These are phyloP conservation scores for Parotocinclus haroldoi DNA, from an alignment of 2,797 vertebrate species.

Conservation along the genomic window DNA sequence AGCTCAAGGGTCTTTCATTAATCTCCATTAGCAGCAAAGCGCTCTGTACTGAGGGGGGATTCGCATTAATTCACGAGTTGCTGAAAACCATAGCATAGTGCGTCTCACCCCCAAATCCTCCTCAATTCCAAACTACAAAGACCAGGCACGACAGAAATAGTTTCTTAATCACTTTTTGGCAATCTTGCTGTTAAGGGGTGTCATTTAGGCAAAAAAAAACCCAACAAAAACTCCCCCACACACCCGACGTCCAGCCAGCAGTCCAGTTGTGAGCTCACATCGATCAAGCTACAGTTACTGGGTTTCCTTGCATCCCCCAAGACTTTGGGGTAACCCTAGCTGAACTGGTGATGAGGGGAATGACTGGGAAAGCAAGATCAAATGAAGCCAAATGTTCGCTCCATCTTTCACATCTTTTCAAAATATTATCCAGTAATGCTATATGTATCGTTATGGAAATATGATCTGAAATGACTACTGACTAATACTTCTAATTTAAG, in stretches of 20 bases:
- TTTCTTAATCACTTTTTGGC: slow-evolving; percentile 16
- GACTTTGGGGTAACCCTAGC: slow-evolving; percentile 40
- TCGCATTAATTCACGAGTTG: slow-evolving; percentile 40
- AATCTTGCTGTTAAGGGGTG: slow-evolving; percentile 31
- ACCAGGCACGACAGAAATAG: slow-evolving; percentile 15
- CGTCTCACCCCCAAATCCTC: slow-evolving; percentile 31
- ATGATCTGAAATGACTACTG: too few species aligned
- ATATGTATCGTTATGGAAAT: too few species aligned
- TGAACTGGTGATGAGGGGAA: slow-evolving; percentile 14
- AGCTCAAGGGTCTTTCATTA: slow-evolving; percentile 44
- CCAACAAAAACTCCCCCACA: too few species aligned
- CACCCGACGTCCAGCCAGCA: slow-evolving; percentile 22
- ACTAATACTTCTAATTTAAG: too few species aligned
- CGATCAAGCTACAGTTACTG: slow-evolving; percentile 41
- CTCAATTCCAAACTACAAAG: slow-evolving; percentile 22
- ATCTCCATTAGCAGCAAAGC: slow-evolving; percentile 48
- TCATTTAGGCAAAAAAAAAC: slow-evolving; percentile 34
- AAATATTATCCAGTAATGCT: too few species aligned
- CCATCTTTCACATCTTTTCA: too few species aligned
- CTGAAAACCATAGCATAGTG: slow-evolving; percentile 35
- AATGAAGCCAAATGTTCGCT: too few species aligned
- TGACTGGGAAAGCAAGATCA: neutral
- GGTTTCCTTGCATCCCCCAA: slow-evolving; percentile 6
- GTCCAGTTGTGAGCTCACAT: slow-evolving; percentile 18
- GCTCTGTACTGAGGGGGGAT: slow-evolving; percentile 20